phyloP scores from a whole-genome alignment of 1,140 invertebrate genomes.

The Octopus sinensis region DNA sequence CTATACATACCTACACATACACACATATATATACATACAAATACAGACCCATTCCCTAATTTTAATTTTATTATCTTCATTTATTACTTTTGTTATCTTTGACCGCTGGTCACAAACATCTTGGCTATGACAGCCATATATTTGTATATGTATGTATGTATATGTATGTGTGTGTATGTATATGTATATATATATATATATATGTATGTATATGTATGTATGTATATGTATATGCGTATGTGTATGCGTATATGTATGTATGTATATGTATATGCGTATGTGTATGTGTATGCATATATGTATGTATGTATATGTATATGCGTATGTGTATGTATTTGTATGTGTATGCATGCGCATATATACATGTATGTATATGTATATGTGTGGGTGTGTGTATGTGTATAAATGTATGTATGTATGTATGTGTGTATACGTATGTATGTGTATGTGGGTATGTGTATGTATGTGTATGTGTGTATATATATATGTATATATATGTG shows the following conservation, averaged over 20 bases:
- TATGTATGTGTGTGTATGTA: neutral
- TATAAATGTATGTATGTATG: neutral
- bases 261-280: neutral
- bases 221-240: neutral
- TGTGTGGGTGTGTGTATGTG: neutral
- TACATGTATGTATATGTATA: neutral
- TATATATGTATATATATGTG: slow-evolving; percentile 1
- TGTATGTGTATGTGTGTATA: neutral
- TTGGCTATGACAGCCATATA: too few species aligned
- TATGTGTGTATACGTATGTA: neutral
- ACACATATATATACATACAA: neutral
- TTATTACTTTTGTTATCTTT: too few species aligned
- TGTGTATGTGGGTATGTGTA: neutral
- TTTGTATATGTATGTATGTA: neutral
- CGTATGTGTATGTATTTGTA: neutral
- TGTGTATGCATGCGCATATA: neutral
- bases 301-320: neutral
- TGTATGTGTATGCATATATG: neutral
- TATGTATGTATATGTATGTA: neutral
- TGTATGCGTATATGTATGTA: neutral
- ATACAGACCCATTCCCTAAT: too few species aligned
- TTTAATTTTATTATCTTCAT: too few species aligned
- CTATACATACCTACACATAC: neutral
- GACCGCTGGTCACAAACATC: too few species aligned
- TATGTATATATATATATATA: neutral